A percentile compares a stretch with the other conserved stretches of the same genome.
phyloP scores from a whole-genome alignment of 2,888 invertebrate species.

The Drosophila sordidula region DNA sequence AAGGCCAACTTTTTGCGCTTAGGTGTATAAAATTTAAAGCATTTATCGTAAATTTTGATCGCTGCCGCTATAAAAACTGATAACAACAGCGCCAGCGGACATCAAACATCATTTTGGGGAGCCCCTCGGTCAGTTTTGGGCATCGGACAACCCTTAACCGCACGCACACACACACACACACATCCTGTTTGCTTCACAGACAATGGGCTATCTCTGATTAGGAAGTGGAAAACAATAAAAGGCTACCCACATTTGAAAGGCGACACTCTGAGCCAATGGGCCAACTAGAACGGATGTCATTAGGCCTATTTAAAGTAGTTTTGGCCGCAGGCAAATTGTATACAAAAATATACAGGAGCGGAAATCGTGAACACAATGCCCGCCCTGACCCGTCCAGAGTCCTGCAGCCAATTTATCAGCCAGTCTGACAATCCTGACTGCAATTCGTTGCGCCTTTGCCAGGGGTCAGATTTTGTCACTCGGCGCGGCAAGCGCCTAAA shows the following conservation, averaged over 20 bases:
- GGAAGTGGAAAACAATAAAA: constrained; percentile 82
- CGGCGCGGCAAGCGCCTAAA: constrained; percentile 54
- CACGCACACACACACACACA: constrained; percentile 37
- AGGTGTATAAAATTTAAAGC: constrained; percentile 78
- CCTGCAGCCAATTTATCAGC: constrained; percentile 52
- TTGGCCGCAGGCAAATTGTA: constrained; percentile 61
- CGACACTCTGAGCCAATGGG: constrained; percentile 38
- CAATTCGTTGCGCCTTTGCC: constrained; percentile 68
- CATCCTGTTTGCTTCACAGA: constrained; percentile 55
- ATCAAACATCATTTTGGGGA: constrained; percentile 44
- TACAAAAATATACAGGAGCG: constrained; percentile 18
- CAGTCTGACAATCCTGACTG: constrained; percentile 34
- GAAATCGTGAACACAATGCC: constrained; percentile 61
- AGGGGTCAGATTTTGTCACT: constrained; percentile 63
- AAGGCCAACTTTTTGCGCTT: constrained; percentile 52
- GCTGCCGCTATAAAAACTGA: constrained; percentile 68
- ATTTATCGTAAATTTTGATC: constrained; percentile 81
- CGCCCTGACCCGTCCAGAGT: neutral
- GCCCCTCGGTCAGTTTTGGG: constrained; percentile 42
- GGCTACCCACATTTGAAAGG: constrained; percentile 60
- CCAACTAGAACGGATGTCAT: constrained; percentile 75
- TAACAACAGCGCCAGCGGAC: constrained; percentile 43
- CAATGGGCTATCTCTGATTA: constrained; percentile 76
- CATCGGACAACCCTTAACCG: constrained; percentile 71
- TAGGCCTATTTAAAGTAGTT: constrained; percentile 74